Evolutionary conservation across 2,113 vertebrate species (phyloP), one percentile per base, ranked within the genome.

Genomic region (Nannobrachium achirus): DNA sequence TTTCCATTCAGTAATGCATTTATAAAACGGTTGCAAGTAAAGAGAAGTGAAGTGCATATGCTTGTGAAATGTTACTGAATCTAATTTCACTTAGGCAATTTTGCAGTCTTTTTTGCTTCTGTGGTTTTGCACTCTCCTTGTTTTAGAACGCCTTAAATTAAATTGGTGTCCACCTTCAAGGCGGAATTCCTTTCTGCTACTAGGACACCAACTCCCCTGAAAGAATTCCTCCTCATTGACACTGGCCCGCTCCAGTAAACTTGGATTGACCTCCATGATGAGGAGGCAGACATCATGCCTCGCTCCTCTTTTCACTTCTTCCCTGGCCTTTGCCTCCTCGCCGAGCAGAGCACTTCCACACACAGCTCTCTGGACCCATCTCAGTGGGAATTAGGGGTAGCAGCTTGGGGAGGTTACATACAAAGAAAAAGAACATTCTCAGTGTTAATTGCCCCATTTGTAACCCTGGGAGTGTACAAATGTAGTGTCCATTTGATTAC

Each of bases 241-340:
- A 9, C 18, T 53, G 41, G 3, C 25, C 39, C 60, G 63, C 68
- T 75, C 58, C 44, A 67, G n/a, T 83, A 70, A 88, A 84, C 82
- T 70, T 61, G 62, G 13, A 20, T 57, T 88, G 73, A 85, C 71
- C 87, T 63, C 41, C 8, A 60, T 16, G n/a, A 60, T 63, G 66
- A 66, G 45, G 58, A 16, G n/a, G 58, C 39, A 57, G 58, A 64
- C 15, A 56, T 0, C 15, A 56, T 1, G 3, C 50, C 16, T 13
- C 3, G 3, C 58, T 75, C 45, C 50, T 58, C 56, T 52, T 42
- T 6, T 48, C 9, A 63, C 33, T 68, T 45, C 42, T 48, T 48
- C 45, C 45, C 45, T 48, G 45, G n/a, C 2, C 45, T 14, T 44
- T 33, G 3, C 8, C 42, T 13, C 45, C 50, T 63, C 52, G 49